Evolutionary conservation across 2,888 invertebrate genomes (phyloP), one percentile per base, ranked within the genome.

Genomic region (Orchesellides sinensis): DNA sequence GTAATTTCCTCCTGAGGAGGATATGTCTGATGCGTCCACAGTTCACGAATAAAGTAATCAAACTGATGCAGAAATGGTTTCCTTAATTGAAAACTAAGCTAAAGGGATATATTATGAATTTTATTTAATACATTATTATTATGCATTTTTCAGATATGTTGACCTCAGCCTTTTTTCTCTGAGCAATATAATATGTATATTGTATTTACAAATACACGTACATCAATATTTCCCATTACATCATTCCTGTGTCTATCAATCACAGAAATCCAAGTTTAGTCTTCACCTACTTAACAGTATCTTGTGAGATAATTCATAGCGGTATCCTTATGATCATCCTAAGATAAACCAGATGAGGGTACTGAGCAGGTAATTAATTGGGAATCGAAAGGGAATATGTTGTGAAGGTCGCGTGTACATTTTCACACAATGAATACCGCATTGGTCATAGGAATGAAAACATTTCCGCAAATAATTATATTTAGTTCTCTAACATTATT

Each of bases 101-200:
- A 29, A 63, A 63, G 35, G n/a, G n/a, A n/a, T n/a, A 32, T 8
- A 29, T 14, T 3, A 3, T 49, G 27, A 12, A 63, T 32, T 29
- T 29, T 35, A 29, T 12, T 35, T 56, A 35, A 2, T 63, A 17
- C 35, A 63, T 35, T 49, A 35, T 35, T 19, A 21, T 21, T 19
- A 52, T 21, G 21, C 47, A 25, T 25, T 25, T 61, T 65, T 45
- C 32, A 32, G 45, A 63, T 70, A 63, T 56, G 47, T 63, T 69
- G 69, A 70, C 78, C 78, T 78, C 78, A 78, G 52, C 78, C 78
- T 70, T 70, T 78, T 78, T 78, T 69, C 61, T 10, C 47, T 49
- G 49, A 40, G 40, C 10, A 40, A 1, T n/a, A 40, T 40, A 2
- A 8, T 8, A 40, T 40, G 10, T 32, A 5, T 32, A 5, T 32